phyloP scores from a whole-genome alignment of 2,797 vertebrate genomes.

The Aeoliscus strigatus region DNA sequence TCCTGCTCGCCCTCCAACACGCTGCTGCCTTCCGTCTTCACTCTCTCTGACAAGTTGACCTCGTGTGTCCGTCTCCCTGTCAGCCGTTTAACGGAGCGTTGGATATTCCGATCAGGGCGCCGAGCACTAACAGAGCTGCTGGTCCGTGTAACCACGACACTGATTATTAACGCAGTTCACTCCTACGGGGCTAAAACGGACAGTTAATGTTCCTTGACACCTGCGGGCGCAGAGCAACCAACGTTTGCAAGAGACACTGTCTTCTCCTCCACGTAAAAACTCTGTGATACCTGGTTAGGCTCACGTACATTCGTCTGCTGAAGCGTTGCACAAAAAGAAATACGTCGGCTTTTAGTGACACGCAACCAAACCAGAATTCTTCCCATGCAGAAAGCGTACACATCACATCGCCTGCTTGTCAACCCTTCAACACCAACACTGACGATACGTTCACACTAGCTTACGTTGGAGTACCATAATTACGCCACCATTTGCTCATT shows the following conservation, averaged over 20 bases:
- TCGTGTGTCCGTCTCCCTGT: constrained; percentile 70
- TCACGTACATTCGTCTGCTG: no score
- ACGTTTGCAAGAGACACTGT: constrained; percentile 1
- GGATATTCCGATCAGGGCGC: constrained; percentile 83
- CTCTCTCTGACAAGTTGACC: constrained; percentile 64
- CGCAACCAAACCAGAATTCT: no score
- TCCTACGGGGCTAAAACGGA: constrained; percentile 78
- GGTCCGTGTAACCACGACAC: constrained; percentile 81
- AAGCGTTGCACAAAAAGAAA: no score
- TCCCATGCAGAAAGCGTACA: no score
- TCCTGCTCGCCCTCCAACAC: constrained; percentile 53
- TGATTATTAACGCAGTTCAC: constrained; percentile 89
- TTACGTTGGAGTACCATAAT: no score
- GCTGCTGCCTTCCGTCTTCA: constrained; percentile 56
- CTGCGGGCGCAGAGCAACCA: constrained; percentile 16
- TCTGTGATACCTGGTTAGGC: constrained; percentile 17
- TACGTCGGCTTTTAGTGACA: no score
- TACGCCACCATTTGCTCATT: no score
- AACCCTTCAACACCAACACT: no score
- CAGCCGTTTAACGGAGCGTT: constrained; percentile 77
- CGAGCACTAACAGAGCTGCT: constrained; percentile 78
- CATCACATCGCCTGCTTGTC: no score
- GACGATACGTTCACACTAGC: no score
- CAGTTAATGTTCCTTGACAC: constrained; percentile 67
- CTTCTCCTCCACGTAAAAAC: background rate